A percentile compares a stretch with the other conserved stretches of the same genome.
phyloP scores from a whole-genome alignment of 2,888 invertebrate species.

The Chrysodeixis includens region DNA sequence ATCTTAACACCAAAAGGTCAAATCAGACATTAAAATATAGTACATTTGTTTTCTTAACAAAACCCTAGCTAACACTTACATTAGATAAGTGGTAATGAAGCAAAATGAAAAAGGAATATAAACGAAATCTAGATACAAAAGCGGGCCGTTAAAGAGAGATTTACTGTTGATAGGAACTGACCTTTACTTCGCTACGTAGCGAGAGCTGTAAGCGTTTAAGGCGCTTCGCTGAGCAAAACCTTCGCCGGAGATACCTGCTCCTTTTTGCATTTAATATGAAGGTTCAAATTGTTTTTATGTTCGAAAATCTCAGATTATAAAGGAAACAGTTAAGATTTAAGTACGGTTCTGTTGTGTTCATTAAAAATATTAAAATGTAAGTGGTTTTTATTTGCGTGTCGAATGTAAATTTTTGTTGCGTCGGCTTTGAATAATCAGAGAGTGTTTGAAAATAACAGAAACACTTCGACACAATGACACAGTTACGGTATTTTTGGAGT shows the following conservation, averaged over 20 bases:
- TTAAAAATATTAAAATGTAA: conserved; percentile 5
- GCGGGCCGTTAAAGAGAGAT: conserved; percentile 11
- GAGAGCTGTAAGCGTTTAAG: conserved; percentile 18
- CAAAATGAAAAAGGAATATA: conserved; percentile 2
- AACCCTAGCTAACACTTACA: not conserved
- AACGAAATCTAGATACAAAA: conserved; percentile 1
- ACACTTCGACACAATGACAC: too few relatives aligned
- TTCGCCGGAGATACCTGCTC: conserved; percentile 3
- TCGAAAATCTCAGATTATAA: conserved; percentile 11
- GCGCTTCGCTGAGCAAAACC: conserved; percentile 21
- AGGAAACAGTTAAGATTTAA: not conserved
- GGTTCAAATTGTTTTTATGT: conserved; percentile 11
- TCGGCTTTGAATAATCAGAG: not conserved
- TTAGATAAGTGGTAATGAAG: not conserved
- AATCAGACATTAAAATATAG: not conserved
- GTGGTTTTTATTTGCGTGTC: not conserved
- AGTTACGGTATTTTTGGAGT: too few relatives aligned
- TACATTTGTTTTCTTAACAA: not conserved
- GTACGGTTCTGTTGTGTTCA: conserved; percentile 2
- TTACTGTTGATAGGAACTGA: conserved; percentile 28
- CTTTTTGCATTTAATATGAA: conserved; percentile 23
- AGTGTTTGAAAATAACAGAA: too few relatives aligned
- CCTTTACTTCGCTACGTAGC: conserved; percentile 17
- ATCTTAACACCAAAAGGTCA: too few relatives aligned
- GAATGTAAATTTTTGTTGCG: not conserved